Percentiles rank a stretch among this genome's conserved stretches.
phyloP scores from a whole-genome alignment of 2,113 vertebrate species.

The Campylomormyrus numenius region DNA sequence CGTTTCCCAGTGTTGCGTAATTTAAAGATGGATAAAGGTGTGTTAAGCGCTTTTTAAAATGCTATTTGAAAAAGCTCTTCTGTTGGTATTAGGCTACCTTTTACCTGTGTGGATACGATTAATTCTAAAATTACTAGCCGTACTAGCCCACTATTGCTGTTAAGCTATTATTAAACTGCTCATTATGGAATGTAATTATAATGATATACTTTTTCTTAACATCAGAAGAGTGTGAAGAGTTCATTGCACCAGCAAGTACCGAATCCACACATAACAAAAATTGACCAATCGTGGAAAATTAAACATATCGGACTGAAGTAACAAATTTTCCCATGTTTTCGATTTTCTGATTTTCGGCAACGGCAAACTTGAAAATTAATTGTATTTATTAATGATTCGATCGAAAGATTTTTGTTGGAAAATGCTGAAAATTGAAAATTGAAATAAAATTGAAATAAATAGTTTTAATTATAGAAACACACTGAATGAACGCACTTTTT shows the following conservation, averaged over 20 bases:
- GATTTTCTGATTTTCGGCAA: background rate
- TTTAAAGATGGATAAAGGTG: background rate
- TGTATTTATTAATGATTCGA: background rate
- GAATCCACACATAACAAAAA: background rate
- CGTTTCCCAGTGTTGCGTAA: background rate
- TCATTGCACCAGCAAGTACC: background rate
- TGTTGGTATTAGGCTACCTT: background rate
- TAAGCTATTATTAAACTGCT: background rate
- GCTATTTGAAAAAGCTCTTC: background rate
- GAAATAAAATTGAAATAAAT: background rate
- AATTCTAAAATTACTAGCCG: background rate
- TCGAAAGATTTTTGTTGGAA: background rate
- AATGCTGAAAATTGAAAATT: background rate
- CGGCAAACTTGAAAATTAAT: background rate
- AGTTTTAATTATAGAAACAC: background rate
- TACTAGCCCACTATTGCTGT: background rate
- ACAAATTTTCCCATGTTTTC: background rate
- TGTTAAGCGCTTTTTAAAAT: background rate
- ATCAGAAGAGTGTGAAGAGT: background rate
- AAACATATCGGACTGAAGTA: background rate
- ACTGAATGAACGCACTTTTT: background rate
- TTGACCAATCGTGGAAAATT: background rate
- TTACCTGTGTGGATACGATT: background rate
- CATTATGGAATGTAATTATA: background rate
- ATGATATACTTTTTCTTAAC: background rate